Percentiles rank a stretch among this genome's conserved stretches.
phyloP scores from a whole-genome alignment of 2,113 vertebrate species.

The Rhynchomys soricoides region DNA sequence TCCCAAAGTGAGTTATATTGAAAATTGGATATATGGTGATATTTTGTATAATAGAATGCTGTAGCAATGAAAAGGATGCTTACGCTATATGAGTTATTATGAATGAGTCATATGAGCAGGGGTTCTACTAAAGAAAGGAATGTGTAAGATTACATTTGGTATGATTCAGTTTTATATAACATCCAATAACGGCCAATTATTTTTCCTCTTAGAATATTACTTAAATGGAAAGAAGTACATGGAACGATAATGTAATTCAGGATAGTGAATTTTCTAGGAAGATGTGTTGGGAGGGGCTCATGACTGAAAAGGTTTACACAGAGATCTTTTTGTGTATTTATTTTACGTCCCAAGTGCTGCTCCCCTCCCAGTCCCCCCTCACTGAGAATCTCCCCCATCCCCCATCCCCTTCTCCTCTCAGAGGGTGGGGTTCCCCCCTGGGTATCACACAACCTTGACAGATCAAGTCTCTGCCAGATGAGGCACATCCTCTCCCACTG shows the following conservation, averaged over 20 bases:
- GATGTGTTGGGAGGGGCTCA: neutral
- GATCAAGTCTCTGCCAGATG: too few relatives aligned
- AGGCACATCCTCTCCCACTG: too few relatives aligned
- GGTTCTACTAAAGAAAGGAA: slow-evolving; percentile 5
- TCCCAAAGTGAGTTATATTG: neutral
- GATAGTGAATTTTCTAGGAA: neutral
- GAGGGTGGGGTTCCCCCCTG: too few relatives aligned
- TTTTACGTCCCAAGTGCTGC: too few relatives aligned
- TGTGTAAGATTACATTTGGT: neutral
- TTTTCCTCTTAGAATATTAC: neutral
- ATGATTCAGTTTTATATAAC: slow-evolving; percentile 6
- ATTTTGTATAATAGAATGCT: neutral
- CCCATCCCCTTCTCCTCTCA: too few relatives aligned
- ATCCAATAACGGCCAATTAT: neutral
- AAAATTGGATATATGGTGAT: neutral
- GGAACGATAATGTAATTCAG: neutral
- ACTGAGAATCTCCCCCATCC: too few relatives aligned
- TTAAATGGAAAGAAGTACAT: neutral
- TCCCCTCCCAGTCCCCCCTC: too few relatives aligned
- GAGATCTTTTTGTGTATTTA: neutral
- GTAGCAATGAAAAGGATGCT: neutral
- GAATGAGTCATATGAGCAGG: neutral
- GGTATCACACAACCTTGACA: too few relatives aligned
- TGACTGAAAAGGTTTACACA: neutral
- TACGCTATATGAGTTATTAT: neutral